Percentiles rank a stretch among this genome's conserved stretches.
These are phyloP conservation scores for Saccostrea echinata DNA, from an alignment of 1,140 invertebrate genomes.

Conservation along the genomic window DNA sequence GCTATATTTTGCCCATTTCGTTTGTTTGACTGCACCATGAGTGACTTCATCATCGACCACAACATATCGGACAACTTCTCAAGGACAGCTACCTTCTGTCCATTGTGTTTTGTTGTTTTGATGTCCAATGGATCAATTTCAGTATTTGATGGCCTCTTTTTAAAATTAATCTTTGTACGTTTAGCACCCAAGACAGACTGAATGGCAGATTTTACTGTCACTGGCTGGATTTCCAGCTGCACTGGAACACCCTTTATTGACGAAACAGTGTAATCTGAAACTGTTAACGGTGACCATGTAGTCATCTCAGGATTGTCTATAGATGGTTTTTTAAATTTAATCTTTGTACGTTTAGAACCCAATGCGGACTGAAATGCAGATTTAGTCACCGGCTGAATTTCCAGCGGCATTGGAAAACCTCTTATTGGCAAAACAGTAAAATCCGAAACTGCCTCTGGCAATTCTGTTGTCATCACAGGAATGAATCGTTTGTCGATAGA, in stretches of 20 bases:
- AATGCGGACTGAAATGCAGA: background rate
- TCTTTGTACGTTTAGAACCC: background rate
- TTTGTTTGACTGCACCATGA: slow-evolving; percentile 32
- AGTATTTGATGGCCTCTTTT: background rate
- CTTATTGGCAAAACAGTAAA: background rate
- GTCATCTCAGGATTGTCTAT: background rate
- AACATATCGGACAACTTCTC: slow-evolving; percentile 47
- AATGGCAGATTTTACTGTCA: background rate
- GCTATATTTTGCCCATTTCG: slow-evolving; percentile 30
- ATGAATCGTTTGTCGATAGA: background rate
- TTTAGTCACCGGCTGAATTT: slow-evolving; percentile 19
- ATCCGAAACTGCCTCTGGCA: background rate
- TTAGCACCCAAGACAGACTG: background rate
- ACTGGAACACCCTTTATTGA: background rate
- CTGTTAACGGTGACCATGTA: background rate
- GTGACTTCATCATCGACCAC: slow-evolving; percentile 48
- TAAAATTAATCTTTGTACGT: background rate
- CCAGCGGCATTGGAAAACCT: background rate
- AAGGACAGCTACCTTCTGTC: slow-evolving; percentile 16
- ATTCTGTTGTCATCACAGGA: background rate
- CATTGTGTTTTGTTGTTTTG: slow-evolving; percentile 12
- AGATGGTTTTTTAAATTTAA: background rate
- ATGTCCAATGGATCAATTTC: background rate
- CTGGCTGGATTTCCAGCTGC: background rate
- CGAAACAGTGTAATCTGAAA: background rate